A percentile compares a stretch with the other conserved stretches of the same genome.
Conservation (phyloP, 2,113 vertebrate species). For the Boleophthalmus pectinirostris region DNA sequence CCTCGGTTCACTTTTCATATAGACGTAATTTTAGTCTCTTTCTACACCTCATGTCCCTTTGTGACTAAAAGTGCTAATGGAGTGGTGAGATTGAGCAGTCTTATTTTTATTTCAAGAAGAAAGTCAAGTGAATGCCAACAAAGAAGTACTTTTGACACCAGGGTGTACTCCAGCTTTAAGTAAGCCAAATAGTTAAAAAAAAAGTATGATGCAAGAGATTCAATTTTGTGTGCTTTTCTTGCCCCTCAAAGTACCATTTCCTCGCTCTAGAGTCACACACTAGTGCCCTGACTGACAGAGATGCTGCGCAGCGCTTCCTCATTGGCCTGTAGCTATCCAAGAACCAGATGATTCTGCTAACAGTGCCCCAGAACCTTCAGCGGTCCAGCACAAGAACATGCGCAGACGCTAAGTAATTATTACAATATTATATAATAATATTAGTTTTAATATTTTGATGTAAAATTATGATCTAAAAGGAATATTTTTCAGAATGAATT, state of each 20-base stretch:
- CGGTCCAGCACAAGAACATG: no score
- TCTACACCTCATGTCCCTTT: conserved; percentile 43
- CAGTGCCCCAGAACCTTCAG: background rate
- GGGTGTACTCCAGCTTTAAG: background rate
- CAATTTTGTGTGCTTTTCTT: no score
- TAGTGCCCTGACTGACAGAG: background rate
- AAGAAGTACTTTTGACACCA: no score
- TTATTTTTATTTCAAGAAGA: conserved; percentile 4
- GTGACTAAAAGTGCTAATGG: conserved; percentile 46
- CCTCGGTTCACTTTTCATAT: conserved; percentile 79
- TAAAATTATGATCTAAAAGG: background rate
- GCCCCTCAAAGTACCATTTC: no score
- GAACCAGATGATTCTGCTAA: background rate
- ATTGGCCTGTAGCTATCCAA: background rate
- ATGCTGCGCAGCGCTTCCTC: background rate
- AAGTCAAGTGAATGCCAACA: conserved; percentile 23
- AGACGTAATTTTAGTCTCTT: conserved; percentile 74
- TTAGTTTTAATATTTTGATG: background rate
- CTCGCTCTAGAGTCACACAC: background rate
- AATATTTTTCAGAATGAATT: background rate
- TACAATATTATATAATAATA: background rate
- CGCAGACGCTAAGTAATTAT: background rate
- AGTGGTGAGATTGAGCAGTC: conserved; percentile 31
- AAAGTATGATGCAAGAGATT: no score
- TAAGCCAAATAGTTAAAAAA: background rate